phyloP scores from a whole-genome alignment of 1,140 invertebrate species.

The Drosophila tani region DNA sequence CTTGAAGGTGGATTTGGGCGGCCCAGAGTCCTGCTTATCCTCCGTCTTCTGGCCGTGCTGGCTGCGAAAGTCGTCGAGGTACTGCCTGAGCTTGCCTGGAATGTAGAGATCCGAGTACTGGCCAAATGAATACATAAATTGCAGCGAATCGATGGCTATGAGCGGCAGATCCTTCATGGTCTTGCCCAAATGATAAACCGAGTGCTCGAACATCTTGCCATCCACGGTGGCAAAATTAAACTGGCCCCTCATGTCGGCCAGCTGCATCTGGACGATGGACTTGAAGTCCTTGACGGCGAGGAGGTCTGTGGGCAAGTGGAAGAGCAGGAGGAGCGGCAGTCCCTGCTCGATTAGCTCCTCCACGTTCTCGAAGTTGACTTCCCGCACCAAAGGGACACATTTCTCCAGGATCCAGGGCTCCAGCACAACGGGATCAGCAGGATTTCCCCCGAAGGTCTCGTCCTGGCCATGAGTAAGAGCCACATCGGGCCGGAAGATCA shows the following conservation, averaged over 20 bases:
- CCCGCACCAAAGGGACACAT: slow-evolving; percentile 55
- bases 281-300: slow-evolving; percentile 51
- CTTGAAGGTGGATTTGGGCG: slow-evolving; percentile 52
- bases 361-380: slow-evolving; percentile 55
- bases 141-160: slow-evolving; percentile 64
- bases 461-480: slow-evolving; percentile 35
- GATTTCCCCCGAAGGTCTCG: slow-evolving; percentile 15
- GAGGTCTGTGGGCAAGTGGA: slow-evolving; percentile 40
- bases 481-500: slow-evolving; percentile 55
- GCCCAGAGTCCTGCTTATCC: neutral
- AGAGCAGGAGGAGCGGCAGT: slow-evolving; percentile 52
- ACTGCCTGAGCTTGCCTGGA: slow-evolving; percentile 40
- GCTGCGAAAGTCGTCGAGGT: slow-evolving; percentile 33
- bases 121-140: slow-evolving; percentile 42
- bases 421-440: neutral
- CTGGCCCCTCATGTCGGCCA: slow-evolving; percentile 8
- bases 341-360: slow-evolving; percentile 65
- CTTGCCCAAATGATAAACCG: slow-evolving; percentile 46
- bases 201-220: slow-evolving; percentile 47
- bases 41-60: neutral
- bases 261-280: slow-evolving; percentile 51
- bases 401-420: slow-evolving; percentile 41
- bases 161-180: slow-evolving; percentile 39
- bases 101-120: slow-evolving; percentile 47
- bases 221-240: slow-evolving; percentile 59